A percentile compares a stretch with the other conserved stretches of the same genome.
These are phyloP conservation scores for Sinocyclocheilus anophthalmus DNA, from an alignment of 2,113 vertebrate species.

Conservation along the genomic window DNA sequence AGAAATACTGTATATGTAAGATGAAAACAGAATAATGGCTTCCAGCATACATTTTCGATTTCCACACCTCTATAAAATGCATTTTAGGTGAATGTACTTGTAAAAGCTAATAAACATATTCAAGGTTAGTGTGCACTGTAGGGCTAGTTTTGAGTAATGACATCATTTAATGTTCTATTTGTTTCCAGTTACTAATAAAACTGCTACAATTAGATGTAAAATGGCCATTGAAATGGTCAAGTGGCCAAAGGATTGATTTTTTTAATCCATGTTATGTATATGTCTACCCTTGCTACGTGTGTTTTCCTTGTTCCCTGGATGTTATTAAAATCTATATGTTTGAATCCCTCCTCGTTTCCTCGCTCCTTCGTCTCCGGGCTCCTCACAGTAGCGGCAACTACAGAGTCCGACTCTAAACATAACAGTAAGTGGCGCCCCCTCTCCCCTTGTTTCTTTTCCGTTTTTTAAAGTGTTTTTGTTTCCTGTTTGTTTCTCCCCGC, in stretches of 20 bases:
- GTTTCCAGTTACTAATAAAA: not conserved
- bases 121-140: not conserved
- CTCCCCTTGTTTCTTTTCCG: no score
- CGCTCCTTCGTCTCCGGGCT: no score
- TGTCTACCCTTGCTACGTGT: no score
- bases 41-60: conserved; percentile 8
- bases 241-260: not conserved
- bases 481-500: no score
- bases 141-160: not conserved
- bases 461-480: no score
- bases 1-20: conserved; percentile 13
- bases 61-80: not conserved
- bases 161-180: not conserved
- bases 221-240: conserved; percentile 57
- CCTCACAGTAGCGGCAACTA: no score
- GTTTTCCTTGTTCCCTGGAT: no score
- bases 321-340: no score
- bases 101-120: not conserved
- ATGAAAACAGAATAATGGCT: conserved; percentile 33
- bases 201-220: not conserved
- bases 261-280: not conserved
- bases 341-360: no score
- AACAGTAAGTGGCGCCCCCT: no score
- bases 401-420: no score
- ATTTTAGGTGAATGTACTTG: not conserved